phyloP scores from a whole-genome alignment of 2,797 vertebrate genomes.

The Esox lucius region DNA sequence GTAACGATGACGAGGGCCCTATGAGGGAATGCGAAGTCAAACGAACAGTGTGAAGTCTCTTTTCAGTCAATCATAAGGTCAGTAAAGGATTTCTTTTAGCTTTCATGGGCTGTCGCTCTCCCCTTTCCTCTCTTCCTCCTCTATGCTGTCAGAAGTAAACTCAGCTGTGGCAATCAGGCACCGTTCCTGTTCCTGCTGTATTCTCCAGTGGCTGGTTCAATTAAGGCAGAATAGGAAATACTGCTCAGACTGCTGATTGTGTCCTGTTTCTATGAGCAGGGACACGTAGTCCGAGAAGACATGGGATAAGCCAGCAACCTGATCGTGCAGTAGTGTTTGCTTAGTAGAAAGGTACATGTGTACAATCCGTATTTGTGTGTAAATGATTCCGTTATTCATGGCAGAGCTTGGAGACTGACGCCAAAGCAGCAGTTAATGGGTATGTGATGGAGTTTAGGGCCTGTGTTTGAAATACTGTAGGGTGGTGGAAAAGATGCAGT shows the following conservation, averaged over 20 bases:
- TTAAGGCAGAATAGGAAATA: conserved; percentile 55
- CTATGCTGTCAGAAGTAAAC: conserved; percentile 29
- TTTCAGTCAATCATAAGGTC: not conserved
- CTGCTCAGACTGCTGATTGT: conserved; percentile 3
- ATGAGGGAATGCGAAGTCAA: not conserved
- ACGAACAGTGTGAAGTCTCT: not conserved
- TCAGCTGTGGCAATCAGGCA: conserved; percentile 56
- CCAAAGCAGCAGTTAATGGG: conserved; percentile 55
- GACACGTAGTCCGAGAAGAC: conserved; percentile 38
- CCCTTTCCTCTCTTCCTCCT: not conserved
- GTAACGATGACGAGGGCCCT: conserved; percentile 32
- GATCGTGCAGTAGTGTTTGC: conserved; percentile 61
- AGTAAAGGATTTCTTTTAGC: not conserved
- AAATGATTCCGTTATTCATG: conserved; percentile 42
- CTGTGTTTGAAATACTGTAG: conserved; percentile 51
- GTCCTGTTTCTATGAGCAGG: conserved; percentile 10
- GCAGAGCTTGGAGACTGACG: conserved; percentile 49
- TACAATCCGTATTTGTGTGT: conserved; percentile 54
- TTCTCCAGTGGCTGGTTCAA: conserved; percentile 45
- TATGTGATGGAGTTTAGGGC: conserved; percentile 42
- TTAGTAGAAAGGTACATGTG: conserved; percentile 51
- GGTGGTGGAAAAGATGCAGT: conserved; percentile 56
- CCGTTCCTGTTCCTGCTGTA: conserved; percentile 46
- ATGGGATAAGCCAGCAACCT: conserved; percentile 40
- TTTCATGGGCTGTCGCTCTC: not conserved